Evolutionary conservation across 2,888 invertebrate species (phyloP), one percentile per base, ranked within the genome.

Genomic region (Ctenicera cuprea): DNA sequence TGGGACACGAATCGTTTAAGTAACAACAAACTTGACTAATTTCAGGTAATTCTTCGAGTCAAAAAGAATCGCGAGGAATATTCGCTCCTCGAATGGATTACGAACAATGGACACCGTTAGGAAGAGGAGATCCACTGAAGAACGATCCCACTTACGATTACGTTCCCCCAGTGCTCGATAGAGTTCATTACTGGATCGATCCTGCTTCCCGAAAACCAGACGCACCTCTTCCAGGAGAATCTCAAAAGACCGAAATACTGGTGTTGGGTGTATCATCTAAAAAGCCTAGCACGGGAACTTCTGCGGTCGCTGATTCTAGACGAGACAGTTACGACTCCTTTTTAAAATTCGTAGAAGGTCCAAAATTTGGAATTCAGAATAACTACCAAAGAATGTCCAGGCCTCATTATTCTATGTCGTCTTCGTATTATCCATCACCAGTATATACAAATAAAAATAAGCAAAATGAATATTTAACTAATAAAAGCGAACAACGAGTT

Each of bases 111-210:
- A 94, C 93, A 76, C 95, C 95, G 0, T 89, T 95, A 50, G 95
- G 95, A 4, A 91, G 93, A 69, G 94, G 95, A 0, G 94, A 95
- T 85, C 95, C 95, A 0, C 84, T 95, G 54, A 94, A 94, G 81
- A 94, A 95, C 83, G 95, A 95, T 83, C 95, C 95, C 8, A 95
- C 95, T 0, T 95, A 93, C 84, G 95, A 95, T 84, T 95, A 95
- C 84, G 94, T 94, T 70, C 95, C 95, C 0, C 95, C 95, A 0
- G 92, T 94, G 1, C 86, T 95, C 43, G 94, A 94, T 76, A 88
- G 92, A 38, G 95, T 95, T 2, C 93, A 93, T 80, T 95, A 95
- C 83, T 95, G 95, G 95, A 90, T 92, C 18, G 92, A 93, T 52
- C 91, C 93, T 0, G 89, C 89, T 77, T 88, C 87, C 0, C 85